phyloP scores from a whole-genome alignment of 2,113 vertebrate genomes.

The Leuciscus idus region DNA sequence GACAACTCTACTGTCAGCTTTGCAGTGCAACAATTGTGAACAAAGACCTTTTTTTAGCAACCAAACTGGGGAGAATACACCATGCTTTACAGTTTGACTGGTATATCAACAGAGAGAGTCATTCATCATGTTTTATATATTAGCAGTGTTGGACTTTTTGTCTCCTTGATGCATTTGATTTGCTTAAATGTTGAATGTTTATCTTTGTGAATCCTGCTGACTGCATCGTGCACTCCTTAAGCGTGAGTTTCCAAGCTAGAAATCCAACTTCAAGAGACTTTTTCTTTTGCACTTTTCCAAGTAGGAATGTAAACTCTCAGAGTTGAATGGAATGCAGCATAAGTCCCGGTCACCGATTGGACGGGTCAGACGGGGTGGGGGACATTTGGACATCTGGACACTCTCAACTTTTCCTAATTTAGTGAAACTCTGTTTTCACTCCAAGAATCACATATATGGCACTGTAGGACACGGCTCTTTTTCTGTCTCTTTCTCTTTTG shows the following conservation, averaged over 20 bases:
- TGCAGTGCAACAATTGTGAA: neutral
- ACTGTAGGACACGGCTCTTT: neutral
- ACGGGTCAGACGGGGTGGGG: neutral
- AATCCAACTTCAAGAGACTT: neutral
- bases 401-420: neutral
- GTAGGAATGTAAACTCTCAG: neutral
- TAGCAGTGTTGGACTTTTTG: neutral
- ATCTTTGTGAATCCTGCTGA: neutral
- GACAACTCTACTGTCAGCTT: neutral
- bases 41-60: neutral
- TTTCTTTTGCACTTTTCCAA: neutral
- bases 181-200: neutral
- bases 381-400: neutral
- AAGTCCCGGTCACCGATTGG: neutral
- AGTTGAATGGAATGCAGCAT: neutral
- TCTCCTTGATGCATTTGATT: neutral
- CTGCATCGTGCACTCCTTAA: neutral
- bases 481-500: neutral
- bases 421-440: too few species aligned
- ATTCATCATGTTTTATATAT: neutral
- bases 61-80: neutral
- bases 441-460: neutral
- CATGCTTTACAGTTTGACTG: neutral
- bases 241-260: neutral
- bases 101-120: neutral